Percentiles rank a stretch among this genome's conserved stretches.
These are phyloP conservation scores for Invenusta paracnida DNA, from an alignment of 2,888 invertebrate genomes.

Conservation along the genomic window DNA sequence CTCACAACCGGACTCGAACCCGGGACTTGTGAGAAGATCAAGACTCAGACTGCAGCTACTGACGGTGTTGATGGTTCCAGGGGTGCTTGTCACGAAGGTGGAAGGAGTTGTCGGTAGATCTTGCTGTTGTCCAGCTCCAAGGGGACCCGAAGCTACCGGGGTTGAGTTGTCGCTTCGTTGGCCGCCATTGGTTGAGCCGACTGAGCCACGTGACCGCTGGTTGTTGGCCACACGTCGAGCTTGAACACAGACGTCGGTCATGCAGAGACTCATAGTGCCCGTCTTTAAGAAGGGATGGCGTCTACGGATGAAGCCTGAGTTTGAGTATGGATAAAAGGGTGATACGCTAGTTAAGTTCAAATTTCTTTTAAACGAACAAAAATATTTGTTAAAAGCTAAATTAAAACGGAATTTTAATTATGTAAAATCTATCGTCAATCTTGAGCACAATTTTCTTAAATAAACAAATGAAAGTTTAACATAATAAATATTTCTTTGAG, in stretches of 20 bases:
- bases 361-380: too few relatives aligned
- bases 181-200: not conserved
- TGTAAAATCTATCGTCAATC: too few relatives aligned
- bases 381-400: too few relatives aligned
- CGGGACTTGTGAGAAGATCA: too few relatives aligned
- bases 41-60: not conserved
- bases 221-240: slow-evolving; percentile 44
- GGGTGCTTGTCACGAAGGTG: not conserved
- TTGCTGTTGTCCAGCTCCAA: too few relatives aligned
- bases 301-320: slow-evolving; percentile 36
- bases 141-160: not conserved
- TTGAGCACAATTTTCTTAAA: too few relatives aligned
- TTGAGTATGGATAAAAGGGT: not conserved
- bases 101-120: not conserved
- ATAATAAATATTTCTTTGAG: too few relatives aligned
- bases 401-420: too few relatives aligned
- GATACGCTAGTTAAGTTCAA: too few relatives aligned
- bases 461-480: too few relatives aligned
- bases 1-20: not conserved
- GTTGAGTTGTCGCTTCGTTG: not conserved
- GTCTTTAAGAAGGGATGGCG: slow-evolving; percentile 41
- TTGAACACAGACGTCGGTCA: slow-evolving; percentile 44
- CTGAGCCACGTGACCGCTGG: slow-evolving; percentile 34
- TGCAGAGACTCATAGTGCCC: slow-evolving; percentile 43
- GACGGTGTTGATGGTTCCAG: not conserved